Base-by-base conservation (phyloP, 2,113 vertebrate genomes). In the Myrmecobius fasciatus region DNA sequence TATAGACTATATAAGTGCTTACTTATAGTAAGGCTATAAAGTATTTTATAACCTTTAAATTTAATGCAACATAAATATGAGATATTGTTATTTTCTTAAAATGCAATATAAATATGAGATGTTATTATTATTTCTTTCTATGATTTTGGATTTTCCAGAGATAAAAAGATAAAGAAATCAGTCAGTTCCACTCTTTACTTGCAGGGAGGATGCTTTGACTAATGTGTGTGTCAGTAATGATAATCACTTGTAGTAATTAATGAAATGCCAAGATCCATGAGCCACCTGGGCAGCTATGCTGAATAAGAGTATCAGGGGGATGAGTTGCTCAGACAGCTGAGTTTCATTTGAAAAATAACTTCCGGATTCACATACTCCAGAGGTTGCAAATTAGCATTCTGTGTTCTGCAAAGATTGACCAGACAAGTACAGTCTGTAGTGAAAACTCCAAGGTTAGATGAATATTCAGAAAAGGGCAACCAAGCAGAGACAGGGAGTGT, bases 281-380 rank as follows among this genome's bases (percentile, higher is more conserved):
- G 93, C 75, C 95, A 83, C 47, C n/a, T 56, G 75, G 90, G 56
- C 95, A 96, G 8, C 48, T 56, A 54, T 28, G 60, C 75, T 97
- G 51, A 12, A 7, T 90, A 91, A 92, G 31, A 49, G 9, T 94
- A 36, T 67, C 89, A 83, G 92, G 31, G 60, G 90, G 94, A 96
- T 91, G 89, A 92, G 83, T 52, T 94, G n/a, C 47, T 97, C 51
- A 95, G 91, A 94, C 60, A 95, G 54, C 52, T 96, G 95, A 96
- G 47, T 95, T 94, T 96, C 97, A 96, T 92, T 51, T 94, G 43
- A 96, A 96, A 96, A 90, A 9, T 22, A 56, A 53, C 47, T 93
- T 48, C 49, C 31, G 52, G 89, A 94, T 24, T 43, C 91, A 95
- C 97, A 52, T 96, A 96, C 53, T 89, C 52, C 88, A 52, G 89